phyloP scores from a whole-genome alignment of 1,140 invertebrate genomes.

The Eciton burchellii region DNA sequence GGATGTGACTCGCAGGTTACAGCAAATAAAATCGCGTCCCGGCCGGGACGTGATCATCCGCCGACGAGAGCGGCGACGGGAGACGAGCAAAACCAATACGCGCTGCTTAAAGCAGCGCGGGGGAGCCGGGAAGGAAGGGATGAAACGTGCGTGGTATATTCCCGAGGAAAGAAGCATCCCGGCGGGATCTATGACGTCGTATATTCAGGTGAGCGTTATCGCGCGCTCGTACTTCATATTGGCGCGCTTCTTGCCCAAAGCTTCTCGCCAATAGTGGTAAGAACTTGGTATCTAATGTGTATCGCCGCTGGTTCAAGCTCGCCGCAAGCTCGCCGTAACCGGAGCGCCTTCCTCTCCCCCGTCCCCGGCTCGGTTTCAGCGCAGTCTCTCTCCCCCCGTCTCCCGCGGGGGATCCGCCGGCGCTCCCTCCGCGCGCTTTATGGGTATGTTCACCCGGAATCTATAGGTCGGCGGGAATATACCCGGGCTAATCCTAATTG shows the following conservation, averaged over 20 bases:
- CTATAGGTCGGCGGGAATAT: constrained; percentile 67
- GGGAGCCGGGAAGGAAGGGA: neutral
- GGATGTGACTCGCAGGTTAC: constrained; percentile 57
- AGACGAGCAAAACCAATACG: constrained; percentile 39
- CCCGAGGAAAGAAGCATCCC: constrained; percentile 9
- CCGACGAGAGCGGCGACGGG: neutral
- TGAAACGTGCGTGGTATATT: constrained; percentile 32
- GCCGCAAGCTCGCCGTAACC: constrained; percentile 68
- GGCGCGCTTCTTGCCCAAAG: constrained; percentile 59
- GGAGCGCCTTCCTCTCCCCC: constrained; percentile 12
- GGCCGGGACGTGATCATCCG: constrained; percentile 45
- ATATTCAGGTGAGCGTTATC: constrained; percentile 66
- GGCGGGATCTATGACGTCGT: constrained; percentile 33
- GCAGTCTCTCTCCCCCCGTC: neutral
- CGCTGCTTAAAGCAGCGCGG: constrained; percentile 55
- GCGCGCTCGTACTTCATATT: constrained; percentile 69
- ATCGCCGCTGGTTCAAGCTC: constrained; percentile 75
- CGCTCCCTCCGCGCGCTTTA: constrained; percentile 60
- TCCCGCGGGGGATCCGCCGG: constrained; percentile 25
- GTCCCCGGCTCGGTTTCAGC: constrained; percentile 6
- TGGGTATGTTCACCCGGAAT: constrained; percentile 67
- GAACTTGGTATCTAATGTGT: constrained; percentile 79
- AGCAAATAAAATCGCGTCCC: constrained; percentile 55
- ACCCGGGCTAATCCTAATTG: constrained; percentile 74
- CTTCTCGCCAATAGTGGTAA: constrained; percentile 64